Conservation (phyloP, 2,113 vertebrate species). For the Lepisosteus osseus region DNA sequence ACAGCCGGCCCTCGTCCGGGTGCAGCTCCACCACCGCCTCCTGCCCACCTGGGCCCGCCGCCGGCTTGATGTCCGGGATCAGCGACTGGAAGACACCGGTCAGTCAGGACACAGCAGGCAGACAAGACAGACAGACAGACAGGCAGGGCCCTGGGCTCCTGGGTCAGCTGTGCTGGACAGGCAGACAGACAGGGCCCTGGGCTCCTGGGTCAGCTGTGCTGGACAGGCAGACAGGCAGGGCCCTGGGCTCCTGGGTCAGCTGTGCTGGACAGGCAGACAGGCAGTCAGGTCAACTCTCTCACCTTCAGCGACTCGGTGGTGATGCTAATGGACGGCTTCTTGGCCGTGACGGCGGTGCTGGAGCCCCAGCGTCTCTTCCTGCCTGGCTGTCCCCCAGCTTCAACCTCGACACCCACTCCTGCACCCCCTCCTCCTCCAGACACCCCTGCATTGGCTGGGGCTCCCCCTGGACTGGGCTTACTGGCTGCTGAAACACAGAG, state of each 20-base stretch:
- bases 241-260: too few relatives aligned
- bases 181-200: too few relatives aligned
- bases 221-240: too few relatives aligned
- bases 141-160: neutral
- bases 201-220: too few relatives aligned
- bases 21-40: constrained; percentile 85
- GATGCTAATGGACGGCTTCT: constrained; percentile 90
- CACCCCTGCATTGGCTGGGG: constrained; percentile 32
- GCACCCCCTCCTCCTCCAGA: constrained; percentile 37
- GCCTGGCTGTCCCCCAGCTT: constrained; percentile 63
- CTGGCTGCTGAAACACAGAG: constrained; percentile 39
- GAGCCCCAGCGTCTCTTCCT: constrained; percentile 88
- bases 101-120: neutral
- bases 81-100: constrained; percentile 63
- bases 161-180: too few relatives aligned
- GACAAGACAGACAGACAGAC: neutral
- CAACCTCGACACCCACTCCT: constrained; percentile 61
- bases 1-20: constrained; percentile 80
- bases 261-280: neutral
- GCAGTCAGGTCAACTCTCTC: neutral
- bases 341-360: constrained; percentile 80
- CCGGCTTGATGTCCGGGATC: constrained; percentile 86
- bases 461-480: constrained; percentile 35
- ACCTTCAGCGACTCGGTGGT: constrained; percentile 91
- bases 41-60: constrained; percentile 57